Conservation (phyloP, 2,888 invertebrate species). For the Gnatocerus cornutus region DNA sequence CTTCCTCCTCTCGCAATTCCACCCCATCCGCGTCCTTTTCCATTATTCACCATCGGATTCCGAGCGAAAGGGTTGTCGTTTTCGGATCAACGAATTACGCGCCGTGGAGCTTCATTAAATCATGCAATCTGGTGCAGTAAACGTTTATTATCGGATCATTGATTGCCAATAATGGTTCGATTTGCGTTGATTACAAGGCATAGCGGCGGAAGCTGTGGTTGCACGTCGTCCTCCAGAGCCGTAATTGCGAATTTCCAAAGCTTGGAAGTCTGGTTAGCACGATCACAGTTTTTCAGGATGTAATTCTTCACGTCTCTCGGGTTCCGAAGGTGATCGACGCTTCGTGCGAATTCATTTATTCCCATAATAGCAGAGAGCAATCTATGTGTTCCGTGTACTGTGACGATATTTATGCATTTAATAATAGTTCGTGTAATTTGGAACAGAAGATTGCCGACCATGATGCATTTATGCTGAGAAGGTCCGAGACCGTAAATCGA, state of each 20-base stretch:
- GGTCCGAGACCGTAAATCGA: background rate
- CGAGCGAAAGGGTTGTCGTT: constrained; percentile 13
- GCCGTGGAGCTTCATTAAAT: constrained; percentile 39
- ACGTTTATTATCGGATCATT: constrained; percentile 66
- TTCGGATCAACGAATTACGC: constrained; percentile 43
- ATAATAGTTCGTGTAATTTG: constrained; percentile 54
- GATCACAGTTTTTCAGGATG: constrained; percentile 51
- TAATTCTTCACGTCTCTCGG: constrained; percentile 45
- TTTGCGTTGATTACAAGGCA: constrained; percentile 70
- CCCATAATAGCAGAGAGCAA: constrained; percentile 47
- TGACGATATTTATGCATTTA: constrained; percentile 55
- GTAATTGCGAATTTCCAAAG: constrained; percentile 5
- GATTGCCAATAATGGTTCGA: constrained; percentile 70
- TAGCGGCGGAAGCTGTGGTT: constrained; percentile 69
- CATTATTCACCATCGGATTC: constrained; percentile 26
- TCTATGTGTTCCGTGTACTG: constrained; percentile 55
- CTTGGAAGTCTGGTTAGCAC: constrained; percentile 45
- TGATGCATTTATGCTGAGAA: constrained; percentile 22
- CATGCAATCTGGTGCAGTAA: constrained; percentile 48
- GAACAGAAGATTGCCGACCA: constrained; percentile 23
- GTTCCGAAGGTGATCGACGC: constrained; percentile 44
- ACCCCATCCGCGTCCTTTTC: background rate
- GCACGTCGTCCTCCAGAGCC: constrained; percentile 32
- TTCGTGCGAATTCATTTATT: constrained; percentile 55
- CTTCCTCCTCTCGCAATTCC: background rate